Percentiles rank a stretch among this genome's conserved stretches.
Conservation (phyloP, 2,113 vertebrate genomes). For the Clarias magur region DNA sequence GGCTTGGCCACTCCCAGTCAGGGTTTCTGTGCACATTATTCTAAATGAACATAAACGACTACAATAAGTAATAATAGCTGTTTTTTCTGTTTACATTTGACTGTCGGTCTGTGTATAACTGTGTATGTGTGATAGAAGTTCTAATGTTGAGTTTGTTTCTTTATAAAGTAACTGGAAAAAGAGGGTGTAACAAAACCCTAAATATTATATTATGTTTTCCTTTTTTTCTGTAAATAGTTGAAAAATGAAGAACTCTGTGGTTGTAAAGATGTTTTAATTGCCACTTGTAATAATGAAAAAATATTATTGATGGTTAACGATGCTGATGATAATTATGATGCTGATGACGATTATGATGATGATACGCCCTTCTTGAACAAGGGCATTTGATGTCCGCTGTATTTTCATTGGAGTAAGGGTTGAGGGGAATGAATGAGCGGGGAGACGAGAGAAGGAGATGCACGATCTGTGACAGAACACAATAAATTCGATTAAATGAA, state of each 20-base stretch:
- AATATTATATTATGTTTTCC: constrained; percentile 65
- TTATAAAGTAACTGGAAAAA: constrained; percentile 58
- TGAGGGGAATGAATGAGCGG: constrained; percentile 43
- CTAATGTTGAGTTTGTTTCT: constrained; percentile 68
- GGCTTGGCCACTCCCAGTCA: constrained; percentile 73
- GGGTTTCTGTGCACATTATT: constrained; percentile 70
- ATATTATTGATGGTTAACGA: constrained; percentile 58
- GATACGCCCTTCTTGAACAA: constrained; percentile 76
- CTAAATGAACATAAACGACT: constrained; percentile 68
- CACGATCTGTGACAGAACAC: background rate
- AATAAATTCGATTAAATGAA: background rate
- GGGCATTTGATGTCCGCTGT: constrained; percentile 75
- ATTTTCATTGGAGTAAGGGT: constrained; percentile 67
- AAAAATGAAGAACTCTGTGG: constrained; percentile 65
- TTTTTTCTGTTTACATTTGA: constrained; percentile 73
- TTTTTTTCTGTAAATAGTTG: constrained; percentile 71
- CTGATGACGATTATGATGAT: constrained; percentile 59
- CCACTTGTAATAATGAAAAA: constrained; percentile 69
- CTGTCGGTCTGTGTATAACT: constrained; percentile 71
- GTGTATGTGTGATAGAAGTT: constrained; percentile 66
- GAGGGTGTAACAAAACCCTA: constrained; percentile 11
- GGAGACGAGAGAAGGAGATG: constrained; percentile 56
- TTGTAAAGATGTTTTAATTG: constrained; percentile 71
- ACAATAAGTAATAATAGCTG: constrained; percentile 73
- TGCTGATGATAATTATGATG: constrained; percentile 66